Evolutionary conservation across 2,888 invertebrate species (phyloP).

Genomic region (Megamerina dolium): DNA sequence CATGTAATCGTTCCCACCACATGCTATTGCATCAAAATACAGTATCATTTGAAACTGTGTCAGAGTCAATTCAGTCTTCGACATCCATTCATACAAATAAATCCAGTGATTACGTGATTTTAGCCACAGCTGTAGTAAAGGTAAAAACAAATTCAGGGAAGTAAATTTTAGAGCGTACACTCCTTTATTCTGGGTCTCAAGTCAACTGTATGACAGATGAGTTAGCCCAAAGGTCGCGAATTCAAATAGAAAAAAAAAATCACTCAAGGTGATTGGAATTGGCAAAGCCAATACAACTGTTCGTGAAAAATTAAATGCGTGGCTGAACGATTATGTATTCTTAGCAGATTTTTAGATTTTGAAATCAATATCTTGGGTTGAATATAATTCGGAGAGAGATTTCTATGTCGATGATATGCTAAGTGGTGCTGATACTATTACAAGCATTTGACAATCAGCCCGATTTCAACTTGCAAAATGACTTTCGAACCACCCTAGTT

Average conservation of each 20-base stretch:
- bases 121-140: conserved; percentile 11
- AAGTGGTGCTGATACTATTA: conserved; percentile 1
- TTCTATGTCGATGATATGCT: too few species aligned
- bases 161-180: conserved; percentile 5
- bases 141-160: conserved; percentile 7
- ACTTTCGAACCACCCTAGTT: too few species aligned
- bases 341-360: conserved; percentile 10
- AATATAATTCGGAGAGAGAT: neutral
- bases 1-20: too few species aligned
- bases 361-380: conserved; percentile 1
- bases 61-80: neutral
- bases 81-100: conserved; percentile 1
- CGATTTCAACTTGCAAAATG: neutral
- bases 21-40: too few species aligned
- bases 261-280: too few species aligned
- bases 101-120: too few species aligned
- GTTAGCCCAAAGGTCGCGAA: too few species aligned
- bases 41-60: too few species aligned
- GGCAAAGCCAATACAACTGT: conserved; percentile 9
- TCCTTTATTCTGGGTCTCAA: conserved; percentile 10
- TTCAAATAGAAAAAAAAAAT: too few species aligned
- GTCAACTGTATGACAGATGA: too few species aligned
- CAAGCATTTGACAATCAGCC: neutral
- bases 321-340: conserved; percentile 3
- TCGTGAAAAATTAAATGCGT: conserved; percentile 6